A percentile compares a stretch with the other conserved stretches of the same genome.
Evolutionary conservation across 1,140 invertebrate genomes (phyloP).

Genomic region (Caenorhabditis remanei): DNA sequence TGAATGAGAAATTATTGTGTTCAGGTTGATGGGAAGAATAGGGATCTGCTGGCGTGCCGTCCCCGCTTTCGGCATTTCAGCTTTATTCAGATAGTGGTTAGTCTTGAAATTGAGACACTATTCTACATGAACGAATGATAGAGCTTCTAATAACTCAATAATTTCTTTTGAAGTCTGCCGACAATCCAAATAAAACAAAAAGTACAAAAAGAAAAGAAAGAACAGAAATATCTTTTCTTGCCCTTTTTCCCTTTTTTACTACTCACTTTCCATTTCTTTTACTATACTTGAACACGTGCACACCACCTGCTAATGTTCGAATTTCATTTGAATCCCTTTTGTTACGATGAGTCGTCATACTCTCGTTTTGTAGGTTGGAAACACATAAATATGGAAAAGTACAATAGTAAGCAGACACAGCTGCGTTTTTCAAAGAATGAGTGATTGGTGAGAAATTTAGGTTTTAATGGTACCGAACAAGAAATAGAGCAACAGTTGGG

Average conservation of each 20-base stretch:
- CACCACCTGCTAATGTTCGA: constrained; percentile 10
- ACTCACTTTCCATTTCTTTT: constrained; percentile 15
- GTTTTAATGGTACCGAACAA: background rate
- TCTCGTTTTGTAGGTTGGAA: background rate
- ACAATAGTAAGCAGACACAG: background rate
- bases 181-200: too few relatives aligned
- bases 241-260: background rate
- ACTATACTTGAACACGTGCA: background rate
- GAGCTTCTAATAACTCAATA: too few relatives aligned
- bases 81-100: too few relatives aligned
- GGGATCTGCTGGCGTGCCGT: too few relatives aligned
- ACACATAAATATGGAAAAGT: constrained; percentile 37
- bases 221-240: background rate
- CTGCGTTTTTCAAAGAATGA: background rate
- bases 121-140: too few relatives aligned
- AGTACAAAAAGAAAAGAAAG: background rate
- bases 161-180: too few relatives aligned
- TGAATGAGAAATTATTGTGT: too few relatives aligned
- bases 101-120: too few relatives aligned
- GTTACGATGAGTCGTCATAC: background rate
- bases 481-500: too few relatives aligned
- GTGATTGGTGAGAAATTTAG: background rate
- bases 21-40: too few relatives aligned
- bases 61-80: too few relatives aligned
- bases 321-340: background rate